phyloP scores from a whole-genome alignment of 1,140 invertebrate species.

The Eufriesea mexicana region DNA sequence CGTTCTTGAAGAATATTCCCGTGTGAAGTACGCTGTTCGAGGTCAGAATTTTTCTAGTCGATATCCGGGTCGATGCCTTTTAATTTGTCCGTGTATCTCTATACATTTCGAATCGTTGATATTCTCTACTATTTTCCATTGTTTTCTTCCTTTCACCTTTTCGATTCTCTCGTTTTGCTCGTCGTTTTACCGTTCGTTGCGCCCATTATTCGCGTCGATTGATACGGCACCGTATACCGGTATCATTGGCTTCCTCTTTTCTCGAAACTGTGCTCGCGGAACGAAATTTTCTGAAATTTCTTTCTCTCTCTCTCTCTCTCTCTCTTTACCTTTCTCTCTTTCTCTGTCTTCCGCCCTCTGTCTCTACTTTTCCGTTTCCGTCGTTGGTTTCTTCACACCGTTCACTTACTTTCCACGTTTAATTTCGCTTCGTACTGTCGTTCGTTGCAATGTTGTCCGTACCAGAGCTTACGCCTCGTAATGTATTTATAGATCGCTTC shows the following conservation, averaged over 20 bases:
- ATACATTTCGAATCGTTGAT: neutral
- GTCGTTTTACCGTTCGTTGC: neutral
- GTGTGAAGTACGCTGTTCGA: no score
- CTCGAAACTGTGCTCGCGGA: conserved; percentile 8
- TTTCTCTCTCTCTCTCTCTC: neutral
- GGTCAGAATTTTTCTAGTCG: no score
- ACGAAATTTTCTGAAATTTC: conserved; percentile 40
- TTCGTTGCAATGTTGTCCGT: conserved; percentile 79
- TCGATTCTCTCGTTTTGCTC: no score
- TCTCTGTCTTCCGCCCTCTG: no score
- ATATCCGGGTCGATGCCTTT: neutral
- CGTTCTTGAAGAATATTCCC: conserved; percentile 4
- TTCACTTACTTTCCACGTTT: conserved; percentile 52
- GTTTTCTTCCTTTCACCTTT: neutral
- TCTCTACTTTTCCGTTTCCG: conserved; percentile 43
- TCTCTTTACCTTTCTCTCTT: neutral
- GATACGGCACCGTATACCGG: neutral
- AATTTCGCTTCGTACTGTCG: conserved; percentile 74
- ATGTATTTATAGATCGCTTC: conserved; percentile 82
- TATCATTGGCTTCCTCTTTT: neutral
- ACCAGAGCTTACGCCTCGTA: conserved; percentile 81
- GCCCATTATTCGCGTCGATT: conserved; percentile 10
- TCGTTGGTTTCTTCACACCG: neutral
- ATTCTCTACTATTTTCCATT: neutral
- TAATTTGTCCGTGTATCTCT: neutral